phyloP scores from a whole-genome alignment of 1,140 invertebrate genomes.

The Limonius californicus region DNA sequence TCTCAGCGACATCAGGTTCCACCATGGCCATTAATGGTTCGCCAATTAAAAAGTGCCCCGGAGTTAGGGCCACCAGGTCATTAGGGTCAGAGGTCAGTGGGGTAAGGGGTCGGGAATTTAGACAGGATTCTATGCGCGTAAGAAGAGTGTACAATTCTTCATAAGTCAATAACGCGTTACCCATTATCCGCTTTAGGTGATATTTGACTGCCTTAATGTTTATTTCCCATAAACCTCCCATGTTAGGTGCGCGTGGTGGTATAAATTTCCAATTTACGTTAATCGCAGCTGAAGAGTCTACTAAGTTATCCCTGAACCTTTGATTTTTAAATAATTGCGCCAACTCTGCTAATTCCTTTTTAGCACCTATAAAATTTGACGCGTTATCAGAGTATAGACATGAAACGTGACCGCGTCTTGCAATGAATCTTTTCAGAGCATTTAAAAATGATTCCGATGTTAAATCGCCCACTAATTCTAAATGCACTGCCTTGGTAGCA shows the following conservation, averaged over 20 bases:
- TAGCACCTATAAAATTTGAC: background rate
- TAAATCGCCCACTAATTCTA: background rate
- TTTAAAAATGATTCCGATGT: background rate
- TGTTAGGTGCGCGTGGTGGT: background rate
- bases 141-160: background rate
- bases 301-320: background rate
- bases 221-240: background rate
- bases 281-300: too few species aligned
- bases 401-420: background rate
- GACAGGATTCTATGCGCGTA: slow-evolving; percentile 34
- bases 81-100: slow-evolving; percentile 26
- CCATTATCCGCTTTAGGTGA: background rate
- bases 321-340: background rate
- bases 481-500: background rate
- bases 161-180: background rate
- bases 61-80: slow-evolving; percentile 32
- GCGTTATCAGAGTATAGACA: background rate
- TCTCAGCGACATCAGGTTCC: slow-evolving; percentile 26
- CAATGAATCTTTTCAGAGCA: background rate
- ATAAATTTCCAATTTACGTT: slow-evolving; percentile 3
- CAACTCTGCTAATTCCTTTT: background rate
- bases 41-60: slow-evolving; percentile 37
- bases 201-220: background rate
- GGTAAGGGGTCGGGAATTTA: slow-evolving; percentile 43
- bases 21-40: slow-evolving; percentile 37